Base-by-base conservation (phyloP, 2,888 invertebrate species). In the Aspidiotus rigidus region DNA sequence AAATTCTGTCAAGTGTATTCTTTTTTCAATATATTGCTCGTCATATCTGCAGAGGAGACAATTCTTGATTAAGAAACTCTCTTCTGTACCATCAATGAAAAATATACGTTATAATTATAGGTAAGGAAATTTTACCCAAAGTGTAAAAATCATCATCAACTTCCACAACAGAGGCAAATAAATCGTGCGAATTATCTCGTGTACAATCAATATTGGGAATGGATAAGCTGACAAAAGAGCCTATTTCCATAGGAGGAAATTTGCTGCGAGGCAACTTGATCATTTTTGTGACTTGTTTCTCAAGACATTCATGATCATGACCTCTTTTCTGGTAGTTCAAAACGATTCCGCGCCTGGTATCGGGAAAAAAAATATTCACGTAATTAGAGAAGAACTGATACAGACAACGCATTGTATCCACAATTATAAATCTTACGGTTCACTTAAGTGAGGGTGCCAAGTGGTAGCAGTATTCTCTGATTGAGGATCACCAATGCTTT, bases 191-290 rank as follows among this genome's bases (percentile, higher is more conserved):
- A 53, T n/a, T 5, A 53, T n/a, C 53, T 53, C 5, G 53, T 11
- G 53, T n/a, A 53, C 53, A 53, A n/a, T 53, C 53, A 53, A 53
- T n/a, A 53, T 53, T n/a, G 5, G 53, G 53, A 13, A 53, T 53
- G 53, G 53, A n/a, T 53, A 53, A 53, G 3, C 5, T 11, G 11
- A 53, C 5, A 3, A 5, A 13, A n/a, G 53, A 13, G n/a, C 53
- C 53, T 3, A 53, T 1, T 5, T 53, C 53, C n/a, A n/a, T 53
- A n/a, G 53, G 53, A 53, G 53, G 53, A n/a, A 53, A 53, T 53
- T 53, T 53, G 53, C n/a, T 53, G n/a, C 53, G n/a, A 2, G 53
- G n/a, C 53, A 53, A 53, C 53, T 53, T 53, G 13, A 53, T 53
- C 2, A 53, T 1, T n/a, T 53, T 53, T 53, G 53, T n/a, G n/a